phyloP scores from a whole-genome alignment of 1,140 invertebrate genomes.

The Tribolium castaneum region DNA sequence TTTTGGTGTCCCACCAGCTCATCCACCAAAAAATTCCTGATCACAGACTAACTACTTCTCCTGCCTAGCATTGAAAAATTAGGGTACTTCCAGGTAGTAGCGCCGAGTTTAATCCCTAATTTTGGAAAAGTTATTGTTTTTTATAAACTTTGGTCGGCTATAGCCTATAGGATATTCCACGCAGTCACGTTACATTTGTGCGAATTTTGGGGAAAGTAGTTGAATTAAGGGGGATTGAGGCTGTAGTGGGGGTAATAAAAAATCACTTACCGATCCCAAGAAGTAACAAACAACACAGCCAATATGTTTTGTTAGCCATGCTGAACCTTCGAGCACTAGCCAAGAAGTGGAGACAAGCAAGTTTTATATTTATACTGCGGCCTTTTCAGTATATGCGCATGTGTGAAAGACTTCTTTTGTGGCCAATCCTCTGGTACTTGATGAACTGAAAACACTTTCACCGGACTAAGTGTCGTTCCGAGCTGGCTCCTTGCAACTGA shows the following conservation, averaged over 20 bases:
- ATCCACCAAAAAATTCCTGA: neutral
- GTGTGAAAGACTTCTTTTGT: conserved; percentile 51
- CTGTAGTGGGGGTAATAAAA: neutral
- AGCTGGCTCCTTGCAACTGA: conserved; percentile 50
- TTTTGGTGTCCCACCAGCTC: too few species aligned
- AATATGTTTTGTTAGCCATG: conserved; percentile 61
- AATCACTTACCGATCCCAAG: conserved; percentile 58
- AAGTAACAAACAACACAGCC: conserved; percentile 62
- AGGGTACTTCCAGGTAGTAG: too few species aligned
- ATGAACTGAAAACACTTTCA: conserved; percentile 57
- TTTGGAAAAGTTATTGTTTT: too few species aligned
- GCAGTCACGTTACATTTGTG: too few species aligned
- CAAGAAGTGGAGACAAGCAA: conserved; percentile 61
- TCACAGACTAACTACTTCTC: neutral
- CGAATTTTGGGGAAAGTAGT: too few species aligned
- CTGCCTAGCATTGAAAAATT: too few species aligned
- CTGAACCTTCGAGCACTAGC: conserved; percentile 62
- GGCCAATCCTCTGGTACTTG: conserved; percentile 48
- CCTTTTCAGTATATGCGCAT: conserved; percentile 59
- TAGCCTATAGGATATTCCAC: too few species aligned
- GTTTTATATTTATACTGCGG: conserved; percentile 62
- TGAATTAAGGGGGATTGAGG: neutral
- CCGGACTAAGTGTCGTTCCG: conserved; percentile 47
- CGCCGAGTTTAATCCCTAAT: neutral
- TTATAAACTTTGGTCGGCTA: too few species aligned